Conservation (phyloP, 2,113 vertebrate genomes). For the Alaudala cheleensis region DNA sequence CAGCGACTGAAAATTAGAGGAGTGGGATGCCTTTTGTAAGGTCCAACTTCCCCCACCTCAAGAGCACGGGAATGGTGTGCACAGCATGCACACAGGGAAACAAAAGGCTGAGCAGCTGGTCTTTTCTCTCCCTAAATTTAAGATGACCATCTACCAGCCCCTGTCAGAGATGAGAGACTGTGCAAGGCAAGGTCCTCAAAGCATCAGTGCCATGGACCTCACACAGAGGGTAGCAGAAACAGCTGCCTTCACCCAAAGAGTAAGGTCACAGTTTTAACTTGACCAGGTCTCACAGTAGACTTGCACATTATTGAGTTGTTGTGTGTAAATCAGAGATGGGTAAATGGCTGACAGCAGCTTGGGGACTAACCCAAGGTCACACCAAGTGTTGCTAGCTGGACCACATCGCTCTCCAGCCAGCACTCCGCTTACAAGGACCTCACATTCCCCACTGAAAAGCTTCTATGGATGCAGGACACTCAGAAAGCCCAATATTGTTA, state of each 20-base stretch:
- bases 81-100: neutral
- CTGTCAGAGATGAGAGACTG: neutral
- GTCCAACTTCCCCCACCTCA: neutral
- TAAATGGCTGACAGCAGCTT: neutral
- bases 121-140: neutral
- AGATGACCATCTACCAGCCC: neutral
- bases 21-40: neutral
- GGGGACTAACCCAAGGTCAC: slow-evolving; percentile 28
- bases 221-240: neutral
- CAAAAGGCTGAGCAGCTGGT: neutral
- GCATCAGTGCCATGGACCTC: neutral
- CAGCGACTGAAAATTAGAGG: neutral
- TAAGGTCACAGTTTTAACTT: neutral
- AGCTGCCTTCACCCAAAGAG: neutral
- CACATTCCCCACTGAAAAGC: neutral
- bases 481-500: neutral
- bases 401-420: neutral
- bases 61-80: neutral
- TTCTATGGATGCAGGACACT: neutral
- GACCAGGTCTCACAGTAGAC: neutral
- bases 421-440: neutral
- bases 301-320: neutral
- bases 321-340: neutral
- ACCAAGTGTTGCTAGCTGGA: accelerated
- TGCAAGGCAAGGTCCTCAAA: neutral